Percentiles rank a stretch among this genome's conserved stretches.
phyloP scores from a whole-genome alignment of 2,797 vertebrate species.

The Neomorphus geoffroyi region DNA sequence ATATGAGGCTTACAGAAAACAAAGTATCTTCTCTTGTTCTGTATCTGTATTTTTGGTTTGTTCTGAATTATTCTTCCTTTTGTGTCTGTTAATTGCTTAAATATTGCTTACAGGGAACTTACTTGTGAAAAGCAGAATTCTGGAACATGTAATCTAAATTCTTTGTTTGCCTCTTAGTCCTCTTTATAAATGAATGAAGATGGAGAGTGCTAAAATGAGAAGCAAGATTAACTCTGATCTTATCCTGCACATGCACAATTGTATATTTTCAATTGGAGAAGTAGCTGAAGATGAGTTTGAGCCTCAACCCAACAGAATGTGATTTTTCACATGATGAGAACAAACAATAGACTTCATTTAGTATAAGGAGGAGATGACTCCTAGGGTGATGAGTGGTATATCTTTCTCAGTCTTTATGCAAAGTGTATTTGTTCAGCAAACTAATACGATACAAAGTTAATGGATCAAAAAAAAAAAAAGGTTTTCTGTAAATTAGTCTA shows the following conservation, averaged over 20 bases:
- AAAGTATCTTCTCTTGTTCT: neutral
- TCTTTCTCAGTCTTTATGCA: neutral
- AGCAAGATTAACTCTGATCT: neutral
- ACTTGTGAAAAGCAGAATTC: slow-evolving; percentile 31
- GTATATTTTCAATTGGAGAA: neutral
- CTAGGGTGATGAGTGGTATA: neutral
- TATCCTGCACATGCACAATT: neutral
- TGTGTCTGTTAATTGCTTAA: neutral
- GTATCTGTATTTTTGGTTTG: neutral
- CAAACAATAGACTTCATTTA: neutral
- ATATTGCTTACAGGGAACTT: neutral
- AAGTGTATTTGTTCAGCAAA: neutral
- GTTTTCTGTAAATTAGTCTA: neutral
- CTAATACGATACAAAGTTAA: neutral
- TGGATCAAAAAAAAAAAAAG: no score
- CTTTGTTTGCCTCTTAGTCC: neutral
- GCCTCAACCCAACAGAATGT: neutral
- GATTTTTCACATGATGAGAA: neutral
- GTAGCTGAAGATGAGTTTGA: neutral
- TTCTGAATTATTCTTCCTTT: neutral
- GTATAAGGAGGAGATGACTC: neutral
- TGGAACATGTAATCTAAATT: neutral
- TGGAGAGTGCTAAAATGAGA: neutral
- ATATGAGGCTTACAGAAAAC: neutral
- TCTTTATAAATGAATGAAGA: neutral